Base-by-base conservation (phyloP, 2,888 invertebrate species). In the Venusia cambrica region DNA sequence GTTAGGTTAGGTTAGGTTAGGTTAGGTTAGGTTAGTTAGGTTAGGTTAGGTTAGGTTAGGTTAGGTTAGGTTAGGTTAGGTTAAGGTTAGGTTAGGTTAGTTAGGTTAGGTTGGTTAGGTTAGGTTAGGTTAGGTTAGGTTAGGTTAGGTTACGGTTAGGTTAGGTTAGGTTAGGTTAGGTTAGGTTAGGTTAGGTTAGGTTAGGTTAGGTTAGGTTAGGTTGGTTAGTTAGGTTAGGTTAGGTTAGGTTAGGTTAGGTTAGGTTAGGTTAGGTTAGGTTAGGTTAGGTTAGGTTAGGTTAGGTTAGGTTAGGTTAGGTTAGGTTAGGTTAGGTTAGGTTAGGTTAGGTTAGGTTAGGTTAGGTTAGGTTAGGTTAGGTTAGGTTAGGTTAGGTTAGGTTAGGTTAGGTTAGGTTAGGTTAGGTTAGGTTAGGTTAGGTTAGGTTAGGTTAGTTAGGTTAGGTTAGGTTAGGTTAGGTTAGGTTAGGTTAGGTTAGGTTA, bases 371-470 rank as follows among this genome's bases (percentile, higher is more conserved):
- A 43, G 39, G 44, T 38, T 38, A 44, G 44, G 44, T 44, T 44
- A 39, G 44, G 44, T 44, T 44, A 44, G 44, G 44, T 45, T 44
- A 44, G 44, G 44, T 44, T 44, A 44, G 39, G 44, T 44, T 44
- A 38, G 38, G 44, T 38, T 44, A 39, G 39, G 44, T 44, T 44
- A 44, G 44, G 44, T 44, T 44, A 37, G 44, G 44, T 44, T 45
- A 44, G 44, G 44, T 44, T 44, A 44, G 44, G 44, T 44, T 44
- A 44, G 44, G 44, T 44, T 44, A 44, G 43, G 45, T 45, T 45
- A 45, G 45, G 45, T 45, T 45, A 45, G 45, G 45, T 45, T 45
- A 45, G 46, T 46, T 45, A 45, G 45, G 45, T 45, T 45, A 45
- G 45, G 45, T 41, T 45, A 41, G 41, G 45, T 41, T 46, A 42